A percentile compares a stretch with the other conserved stretches of the same genome.
Evolutionary conservation across 2,113 vertebrate genomes (phyloP).

Genomic region (Leucopsar rothschildi): DNA sequence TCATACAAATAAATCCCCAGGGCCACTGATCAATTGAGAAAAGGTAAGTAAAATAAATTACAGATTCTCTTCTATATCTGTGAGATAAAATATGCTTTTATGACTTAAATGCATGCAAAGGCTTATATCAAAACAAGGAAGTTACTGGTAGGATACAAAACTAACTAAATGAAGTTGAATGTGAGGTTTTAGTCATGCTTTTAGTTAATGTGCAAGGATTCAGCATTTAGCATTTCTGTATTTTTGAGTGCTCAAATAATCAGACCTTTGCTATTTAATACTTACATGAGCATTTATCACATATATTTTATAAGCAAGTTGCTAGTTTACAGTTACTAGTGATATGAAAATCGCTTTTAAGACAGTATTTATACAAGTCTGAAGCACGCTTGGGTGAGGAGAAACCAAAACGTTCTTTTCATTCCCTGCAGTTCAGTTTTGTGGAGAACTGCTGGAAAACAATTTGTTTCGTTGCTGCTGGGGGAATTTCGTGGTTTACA

Average conservation of each 20-base stretch:
- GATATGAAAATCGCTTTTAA: not conserved
- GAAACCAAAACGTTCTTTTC: not conserved
- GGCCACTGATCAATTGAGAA: not conserved
- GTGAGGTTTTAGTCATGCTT: not conserved
- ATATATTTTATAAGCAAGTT: not conserved
- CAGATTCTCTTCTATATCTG: not conserved
- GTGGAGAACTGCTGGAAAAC: not conserved
- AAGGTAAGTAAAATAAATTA: not conserved
- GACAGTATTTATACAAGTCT: not conserved
- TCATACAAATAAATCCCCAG: not conserved
- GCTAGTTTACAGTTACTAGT: not conserved
- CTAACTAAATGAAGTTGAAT: not conserved
- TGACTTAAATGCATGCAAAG: not conserved
- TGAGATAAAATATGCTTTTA: not conserved
- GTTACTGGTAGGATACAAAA: not conserved
- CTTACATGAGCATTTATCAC: not conserved
- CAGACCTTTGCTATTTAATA: not conserved
- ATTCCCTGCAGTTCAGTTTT: not conserved
- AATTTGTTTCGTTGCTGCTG: not conserved
- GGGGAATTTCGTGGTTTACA: not conserved
- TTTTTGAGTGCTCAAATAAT: not conserved
- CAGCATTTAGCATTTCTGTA: not conserved
- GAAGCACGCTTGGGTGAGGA: not conserved
- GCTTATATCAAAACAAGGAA: not conserved
- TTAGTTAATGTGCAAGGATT: not conserved